Evolutionary conservation across 2,113 vertebrate genomes (phyloP).

Genomic region (Nyctereutes procyonoides): DNA sequence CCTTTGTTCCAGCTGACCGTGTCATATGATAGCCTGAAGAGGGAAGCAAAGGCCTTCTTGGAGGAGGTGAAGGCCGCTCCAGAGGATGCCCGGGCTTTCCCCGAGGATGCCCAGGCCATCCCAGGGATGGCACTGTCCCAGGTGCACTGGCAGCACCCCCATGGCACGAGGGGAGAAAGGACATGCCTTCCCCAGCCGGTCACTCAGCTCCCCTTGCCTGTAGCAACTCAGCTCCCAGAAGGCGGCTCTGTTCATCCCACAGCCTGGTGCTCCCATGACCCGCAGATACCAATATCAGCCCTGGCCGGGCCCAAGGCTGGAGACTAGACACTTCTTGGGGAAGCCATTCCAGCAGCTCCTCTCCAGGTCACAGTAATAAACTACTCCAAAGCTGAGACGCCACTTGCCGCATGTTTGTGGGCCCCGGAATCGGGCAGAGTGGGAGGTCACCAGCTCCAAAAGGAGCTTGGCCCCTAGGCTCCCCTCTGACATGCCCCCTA

Average conservation of each 20-base stretch:
- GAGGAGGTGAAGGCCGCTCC: constrained; percentile 68
- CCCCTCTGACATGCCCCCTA: neutral
- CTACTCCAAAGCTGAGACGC: neutral
- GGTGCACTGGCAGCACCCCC: neutral
- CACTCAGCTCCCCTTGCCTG: neutral
- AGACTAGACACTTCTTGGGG: neutral
- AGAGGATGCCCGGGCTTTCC: neutral
- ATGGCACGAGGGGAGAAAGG: neutral
- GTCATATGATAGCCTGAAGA: constrained; percentile 8
- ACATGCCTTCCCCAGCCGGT: neutral
- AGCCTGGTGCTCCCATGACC: neutral
- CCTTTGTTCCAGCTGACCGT: constrained; percentile 64
- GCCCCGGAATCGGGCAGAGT: constrained; percentile 20
- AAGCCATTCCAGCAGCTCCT: neutral
- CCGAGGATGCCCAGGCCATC: rapidly evolving
- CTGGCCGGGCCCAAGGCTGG: neutral
- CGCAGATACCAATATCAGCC: neutral
- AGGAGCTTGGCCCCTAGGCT: neutral
- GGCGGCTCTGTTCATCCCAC: no score
- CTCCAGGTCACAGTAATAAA: constrained; percentile 63
- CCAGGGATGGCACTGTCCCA: neutral
- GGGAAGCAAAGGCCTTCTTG: constrained; percentile 45
- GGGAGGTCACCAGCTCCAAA: constrained; percentile 82
- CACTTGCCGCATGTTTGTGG: neutral
- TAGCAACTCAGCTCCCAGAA: neutral